Conservation (phyloP, 2,888 invertebrate species). For the Lithophane ornitopus region DNA sequence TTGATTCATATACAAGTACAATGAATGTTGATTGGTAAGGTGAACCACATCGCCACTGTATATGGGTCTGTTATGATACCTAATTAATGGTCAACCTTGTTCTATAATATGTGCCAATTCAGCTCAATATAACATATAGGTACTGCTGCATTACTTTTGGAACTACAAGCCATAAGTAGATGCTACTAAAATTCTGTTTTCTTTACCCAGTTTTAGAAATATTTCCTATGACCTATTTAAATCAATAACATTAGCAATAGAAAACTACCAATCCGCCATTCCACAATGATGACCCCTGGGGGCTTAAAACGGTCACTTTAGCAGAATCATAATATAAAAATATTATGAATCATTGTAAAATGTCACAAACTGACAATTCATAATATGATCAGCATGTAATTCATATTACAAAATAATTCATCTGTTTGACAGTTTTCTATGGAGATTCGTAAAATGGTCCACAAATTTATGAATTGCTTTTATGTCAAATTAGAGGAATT, state of each 20-base stretch:
- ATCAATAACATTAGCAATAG: not conserved
- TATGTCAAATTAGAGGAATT: no score
- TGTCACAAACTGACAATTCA: no score
- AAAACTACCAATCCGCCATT: not conserved
- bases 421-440: no score
- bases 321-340: no score
- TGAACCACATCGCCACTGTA: constrained; percentile 12
- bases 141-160: not conserved
- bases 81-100: constrained; percentile 38
- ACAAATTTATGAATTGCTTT: no score
- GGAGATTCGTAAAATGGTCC: no score
- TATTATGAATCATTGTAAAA: no score
- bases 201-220: not conserved
- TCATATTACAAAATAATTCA: no score
- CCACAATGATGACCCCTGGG: no score
- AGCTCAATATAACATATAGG: not conserved
- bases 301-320: no score
- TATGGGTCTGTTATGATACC: constrained; percentile 28
- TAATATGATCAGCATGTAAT: no score
- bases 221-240: not conserved
- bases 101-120: constrained; percentile 23
- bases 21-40: constrained; percentile 37
- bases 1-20: constrained; percentile 42
- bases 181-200: not conserved
- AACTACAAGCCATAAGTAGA: not conserved